phyloP scores from a whole-genome alignment of 2,113 vertebrate species.

The Aspidoscelis tigris region DNA sequence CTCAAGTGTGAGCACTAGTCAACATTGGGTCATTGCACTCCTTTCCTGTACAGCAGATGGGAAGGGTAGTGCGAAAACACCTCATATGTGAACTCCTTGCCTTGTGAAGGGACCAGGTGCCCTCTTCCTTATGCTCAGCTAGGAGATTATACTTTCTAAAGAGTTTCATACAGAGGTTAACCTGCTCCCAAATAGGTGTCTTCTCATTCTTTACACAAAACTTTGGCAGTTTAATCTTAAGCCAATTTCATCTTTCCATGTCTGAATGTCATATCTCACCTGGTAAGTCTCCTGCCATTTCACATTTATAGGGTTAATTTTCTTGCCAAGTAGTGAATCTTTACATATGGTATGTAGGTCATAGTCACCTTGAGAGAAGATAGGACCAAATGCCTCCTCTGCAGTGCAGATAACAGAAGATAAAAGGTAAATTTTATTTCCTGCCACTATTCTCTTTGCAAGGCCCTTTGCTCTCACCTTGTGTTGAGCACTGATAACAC shows the following conservation, averaged over 20 bases:
- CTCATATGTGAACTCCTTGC: neutral
- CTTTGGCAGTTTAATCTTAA: constrained; percentile 9
- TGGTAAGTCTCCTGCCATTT: constrained; percentile 30
- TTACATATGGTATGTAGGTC: constrained; percentile 37
- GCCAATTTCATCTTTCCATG: constrained; percentile 20
- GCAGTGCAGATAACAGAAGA: constrained; percentile 38
- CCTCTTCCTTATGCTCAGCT: neutral
- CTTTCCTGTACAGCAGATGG: no score
- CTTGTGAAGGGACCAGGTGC: neutral
- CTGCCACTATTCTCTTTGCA: constrained; percentile 24
- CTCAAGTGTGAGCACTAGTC: no score
- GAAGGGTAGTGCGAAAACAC: no score
- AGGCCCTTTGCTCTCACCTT: constrained; percentile 45
- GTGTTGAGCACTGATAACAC: constrained; percentile 56
- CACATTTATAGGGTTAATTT: constrained; percentile 41
- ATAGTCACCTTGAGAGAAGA: constrained; percentile 42
- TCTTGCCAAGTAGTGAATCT: constrained; percentile 6
- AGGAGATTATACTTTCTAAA: neutral
- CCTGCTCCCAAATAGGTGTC: neutral
- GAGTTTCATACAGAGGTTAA: neutral
- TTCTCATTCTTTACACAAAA: constrained; percentile 24
- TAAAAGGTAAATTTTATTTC: constrained; percentile 49
- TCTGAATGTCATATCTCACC: constrained; percentile 17
- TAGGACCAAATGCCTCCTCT: constrained; percentile 37
- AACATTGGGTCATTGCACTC: no score